Evolutionary conservation across 2,113 vertebrate species (phyloP), one percentile per base, ranked within the genome.

Genomic region (Psettodes erumei): DNA sequence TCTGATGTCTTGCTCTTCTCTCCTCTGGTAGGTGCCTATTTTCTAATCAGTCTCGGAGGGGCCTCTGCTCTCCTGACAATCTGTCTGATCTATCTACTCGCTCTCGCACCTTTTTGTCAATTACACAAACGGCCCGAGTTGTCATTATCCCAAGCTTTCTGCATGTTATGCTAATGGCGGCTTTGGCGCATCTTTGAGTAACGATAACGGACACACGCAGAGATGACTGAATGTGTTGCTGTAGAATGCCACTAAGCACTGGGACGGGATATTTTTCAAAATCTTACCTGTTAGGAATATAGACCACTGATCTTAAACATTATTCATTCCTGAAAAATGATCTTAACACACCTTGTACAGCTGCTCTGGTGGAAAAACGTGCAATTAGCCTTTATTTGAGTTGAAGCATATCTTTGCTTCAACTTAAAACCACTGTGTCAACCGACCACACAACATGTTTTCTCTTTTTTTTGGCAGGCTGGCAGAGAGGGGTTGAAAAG

Each of bases 11-110:
- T 77, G 82, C 84, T 92, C 79, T 92, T 8, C 91, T 91, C 80
- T 72, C 86, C 87, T 88, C 65, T 83, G 85, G 90, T 92, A 85
- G 88, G 91, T 87, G 82, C 92, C 68, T 88, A 5, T 87, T 91
- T 92, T 94, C 91, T 95, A 94, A 93, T 94, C 91, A 88, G 89
- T 90, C 93, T 95, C 93, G 93, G 81, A 88, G 90, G n/a, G 91
- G 91, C 94, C 89, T 90, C 92, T 92, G 91, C 92, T 95, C 86
- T 95, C 86, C 91, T 88, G 88, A 92, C 90, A 91, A 89, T 91
- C 93, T 94, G 90, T 92, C 63, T 81, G 70, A 55, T 71, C 43
- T 71, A 37, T 81, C 38, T 40, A 12, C 77, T 61, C 23, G 18
- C 37, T 58, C 51, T 70, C 75, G 27, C 37, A 48, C 32, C 43